Percentiles rank a stretch among this genome's conserved stretches.
Conservation (phyloP, 2,888 invertebrate species). For the Hyposoter didymator region DNA sequence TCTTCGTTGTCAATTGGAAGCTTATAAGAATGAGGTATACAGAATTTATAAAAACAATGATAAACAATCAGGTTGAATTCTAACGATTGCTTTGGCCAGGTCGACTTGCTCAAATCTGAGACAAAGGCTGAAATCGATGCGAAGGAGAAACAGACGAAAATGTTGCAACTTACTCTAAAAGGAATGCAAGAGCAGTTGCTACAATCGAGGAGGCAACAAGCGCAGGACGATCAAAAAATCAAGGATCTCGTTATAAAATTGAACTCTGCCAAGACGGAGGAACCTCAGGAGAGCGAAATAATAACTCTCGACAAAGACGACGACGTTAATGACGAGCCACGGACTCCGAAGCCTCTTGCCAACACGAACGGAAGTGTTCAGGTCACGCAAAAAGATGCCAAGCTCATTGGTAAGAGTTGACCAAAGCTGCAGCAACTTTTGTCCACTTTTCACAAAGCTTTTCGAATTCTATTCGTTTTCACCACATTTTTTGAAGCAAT, state of each 20-base stretch:
- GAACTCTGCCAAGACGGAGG: constrained; percentile 81
- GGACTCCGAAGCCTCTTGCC: constrained; percentile 78
- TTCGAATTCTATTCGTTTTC: too few species aligned
- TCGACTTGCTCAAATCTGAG: constrained; percentile 94
- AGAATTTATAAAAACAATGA: background rate
- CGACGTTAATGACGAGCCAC: constrained; percentile 80
- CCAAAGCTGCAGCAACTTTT: background rate
- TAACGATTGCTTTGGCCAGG: constrained; percentile 78
- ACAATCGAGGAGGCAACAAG: constrained; percentile 86
- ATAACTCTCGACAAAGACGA: constrained; percentile 84
- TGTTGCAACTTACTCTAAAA: constrained; percentile 88
- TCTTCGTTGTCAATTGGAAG: constrained; percentile 95
- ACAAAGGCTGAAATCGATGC: constrained; percentile 91
- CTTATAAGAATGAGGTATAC: constrained; percentile 94
- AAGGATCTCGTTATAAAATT: constrained; percentile 85
- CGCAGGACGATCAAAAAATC: constrained; percentile 86
- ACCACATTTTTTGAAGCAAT: background rate
- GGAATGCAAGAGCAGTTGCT: constrained; percentile 87
- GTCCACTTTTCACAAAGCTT: background rate
- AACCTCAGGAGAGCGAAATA: constrained; percentile 83
- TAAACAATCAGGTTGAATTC: background rate
- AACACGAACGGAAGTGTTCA: constrained; percentile 77
- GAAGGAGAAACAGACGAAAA: constrained; percentile 93
- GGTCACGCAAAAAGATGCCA: constrained; percentile 88
- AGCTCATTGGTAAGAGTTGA: constrained; percentile 87